Conservation (phyloP, 2,797 vertebrate species). For the Intellagama lesueurii region DNA sequence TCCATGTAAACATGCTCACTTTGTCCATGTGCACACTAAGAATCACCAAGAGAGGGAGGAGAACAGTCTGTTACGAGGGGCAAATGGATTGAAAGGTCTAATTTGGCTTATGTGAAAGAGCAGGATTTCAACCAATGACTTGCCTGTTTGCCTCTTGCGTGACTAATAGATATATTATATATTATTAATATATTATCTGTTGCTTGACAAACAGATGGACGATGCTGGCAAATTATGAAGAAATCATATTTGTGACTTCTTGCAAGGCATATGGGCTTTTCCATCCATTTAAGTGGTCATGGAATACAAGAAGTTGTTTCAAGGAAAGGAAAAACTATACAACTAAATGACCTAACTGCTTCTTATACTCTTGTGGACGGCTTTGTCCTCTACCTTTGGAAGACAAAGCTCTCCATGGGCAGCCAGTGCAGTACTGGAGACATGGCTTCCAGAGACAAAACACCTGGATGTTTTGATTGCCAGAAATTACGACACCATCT, state of each 20-base stretch:
- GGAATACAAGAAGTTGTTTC: slow-evolving; percentile 19
- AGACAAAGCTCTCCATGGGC: neutral
- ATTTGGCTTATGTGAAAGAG: too few relatives aligned
- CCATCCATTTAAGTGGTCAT: neutral
- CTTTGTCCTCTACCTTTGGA: neutral
- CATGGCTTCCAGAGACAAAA: neutral
- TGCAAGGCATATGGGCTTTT: neutral
- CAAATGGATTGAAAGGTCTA: too few relatives aligned
- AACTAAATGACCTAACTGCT: neutral
- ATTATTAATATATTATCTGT: neutral
- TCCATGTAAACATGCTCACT: too few relatives aligned
- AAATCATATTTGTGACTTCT: neutral
- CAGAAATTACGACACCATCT: too few relatives aligned
- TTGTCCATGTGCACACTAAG: too few relatives aligned
- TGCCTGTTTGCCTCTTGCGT: neutral
- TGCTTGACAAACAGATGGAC: neutral
- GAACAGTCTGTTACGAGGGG: too few relatives aligned
- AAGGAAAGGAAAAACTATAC: slow-evolving; percentile 13
- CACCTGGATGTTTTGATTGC: neutral
- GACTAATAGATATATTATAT: too few relatives aligned
- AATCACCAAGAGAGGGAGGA: too few relatives aligned
- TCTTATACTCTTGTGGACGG: neutral
- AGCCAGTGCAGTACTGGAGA: neutral
- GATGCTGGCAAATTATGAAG: neutral
- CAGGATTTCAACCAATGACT: too few relatives aligned